Percentiles rank a stretch among this genome's conserved stretches.
Conservation (phyloP, 1,140 invertebrate species). For the Drosophila yakuba region DNA sequence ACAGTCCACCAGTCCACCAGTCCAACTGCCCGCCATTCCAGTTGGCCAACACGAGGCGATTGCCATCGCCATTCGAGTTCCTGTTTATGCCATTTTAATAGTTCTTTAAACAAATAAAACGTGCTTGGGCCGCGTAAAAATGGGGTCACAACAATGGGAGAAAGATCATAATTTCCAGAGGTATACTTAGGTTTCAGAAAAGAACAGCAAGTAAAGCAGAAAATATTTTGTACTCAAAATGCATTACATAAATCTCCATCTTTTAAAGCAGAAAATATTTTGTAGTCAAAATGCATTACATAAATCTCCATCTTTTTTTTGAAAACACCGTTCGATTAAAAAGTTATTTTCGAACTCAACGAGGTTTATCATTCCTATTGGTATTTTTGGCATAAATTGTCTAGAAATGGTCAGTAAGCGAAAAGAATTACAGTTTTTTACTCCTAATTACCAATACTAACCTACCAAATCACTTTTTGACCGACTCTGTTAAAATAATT, state of each 20-base stretch:
- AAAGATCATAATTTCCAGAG: constrained; percentile 5
- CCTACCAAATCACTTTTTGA: too few relatives aligned
- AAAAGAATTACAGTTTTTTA: too few relatives aligned
- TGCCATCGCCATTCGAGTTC: constrained; percentile 47
- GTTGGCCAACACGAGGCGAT: constrained; percentile 26
- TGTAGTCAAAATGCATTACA: too few relatives aligned
- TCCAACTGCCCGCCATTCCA: constrained; percentile 6
- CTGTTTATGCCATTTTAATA: constrained; percentile 81
- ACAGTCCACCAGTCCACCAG: not conserved
- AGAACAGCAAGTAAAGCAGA: not conserved
- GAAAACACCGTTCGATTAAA: too few relatives aligned
- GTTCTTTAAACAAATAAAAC: constrained; percentile 80
- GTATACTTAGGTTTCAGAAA: not conserved
- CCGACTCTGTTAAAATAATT: too few relatives aligned
- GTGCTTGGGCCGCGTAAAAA: constrained; percentile 53
- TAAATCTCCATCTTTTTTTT: too few relatives aligned
- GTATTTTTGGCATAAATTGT: too few relatives aligned
- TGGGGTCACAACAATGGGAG: constrained; percentile 37
- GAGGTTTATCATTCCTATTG: too few relatives aligned
- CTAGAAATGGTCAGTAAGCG: too few relatives aligned
- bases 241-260: too few relatives aligned
- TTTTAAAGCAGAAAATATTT: not conserved
- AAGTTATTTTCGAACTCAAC: too few relatives aligned
- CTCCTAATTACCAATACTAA: too few relatives aligned
- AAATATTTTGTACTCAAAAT: not conserved